These are phyloP conservation scores for Cristatella mucedo DNA, from an alignment of 2,888 invertebrate genomes.

Conservation along the genomic window DNA sequence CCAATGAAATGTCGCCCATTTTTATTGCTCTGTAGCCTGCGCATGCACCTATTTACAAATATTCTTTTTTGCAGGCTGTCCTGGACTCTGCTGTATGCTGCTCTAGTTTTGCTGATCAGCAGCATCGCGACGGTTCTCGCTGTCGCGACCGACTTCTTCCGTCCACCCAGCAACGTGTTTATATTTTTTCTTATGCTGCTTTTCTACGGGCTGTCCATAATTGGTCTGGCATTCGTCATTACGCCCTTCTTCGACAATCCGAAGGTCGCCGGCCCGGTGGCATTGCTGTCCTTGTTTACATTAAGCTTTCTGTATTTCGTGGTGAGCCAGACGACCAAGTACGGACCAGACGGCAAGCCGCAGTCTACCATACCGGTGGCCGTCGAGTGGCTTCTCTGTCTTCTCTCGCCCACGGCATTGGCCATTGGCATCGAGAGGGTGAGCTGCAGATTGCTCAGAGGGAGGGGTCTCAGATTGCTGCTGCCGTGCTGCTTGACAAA, in stretches of 20 bases:
- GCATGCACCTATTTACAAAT: background rate
- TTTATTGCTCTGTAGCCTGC: background rate
- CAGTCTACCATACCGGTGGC: slow-evolving; percentile 41
- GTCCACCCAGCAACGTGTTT: slow-evolving; percentile 58
- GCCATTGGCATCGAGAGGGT: slow-evolving; percentile 72
- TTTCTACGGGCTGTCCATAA: slow-evolving; percentile 62
- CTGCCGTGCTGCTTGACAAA: too few relatives aligned
- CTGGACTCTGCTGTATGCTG: slow-evolving; percentile 62
- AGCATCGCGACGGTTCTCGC: slow-evolving; percentile 41
- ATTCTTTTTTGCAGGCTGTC: slow-evolving; percentile 55
- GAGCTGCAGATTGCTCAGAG: too few relatives aligned
- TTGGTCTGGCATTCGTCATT: slow-evolving; percentile 64
- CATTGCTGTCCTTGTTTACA: slow-evolving; percentile 60
- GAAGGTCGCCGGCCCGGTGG: slow-evolving; percentile 52
- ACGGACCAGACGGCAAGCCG: slow-evolving; percentile 14
- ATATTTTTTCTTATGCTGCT: slow-evolving; percentile 60
- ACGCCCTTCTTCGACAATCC: slow-evolving; percentile 69
- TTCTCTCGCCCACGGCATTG: slow-evolving; percentile 65
- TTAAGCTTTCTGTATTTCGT: slow-evolving; percentile 63
- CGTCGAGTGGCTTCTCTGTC: slow-evolving; percentile 58
- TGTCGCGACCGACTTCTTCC: slow-evolving; percentile 53
- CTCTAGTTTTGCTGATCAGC: slow-evolving; percentile 53
- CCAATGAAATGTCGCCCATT: background rate
- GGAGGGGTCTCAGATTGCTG: too few relatives aligned
- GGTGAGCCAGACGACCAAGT: slow-evolving; percentile 52